phyloP scores from a whole-genome alignment of 1,140 invertebrate genomes.

The Goniozus legneri region DNA sequence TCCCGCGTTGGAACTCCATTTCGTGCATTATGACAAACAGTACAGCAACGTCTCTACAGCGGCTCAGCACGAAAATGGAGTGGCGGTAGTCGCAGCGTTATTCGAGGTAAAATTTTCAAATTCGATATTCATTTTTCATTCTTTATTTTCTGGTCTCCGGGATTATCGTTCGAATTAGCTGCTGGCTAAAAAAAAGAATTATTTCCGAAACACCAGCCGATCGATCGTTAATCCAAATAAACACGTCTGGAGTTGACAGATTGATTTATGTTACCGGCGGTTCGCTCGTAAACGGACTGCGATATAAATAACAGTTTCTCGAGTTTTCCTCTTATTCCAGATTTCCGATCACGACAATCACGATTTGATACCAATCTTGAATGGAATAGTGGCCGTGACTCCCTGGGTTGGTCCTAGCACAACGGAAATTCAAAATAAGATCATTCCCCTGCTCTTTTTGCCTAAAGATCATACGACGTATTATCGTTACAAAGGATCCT shows the following conservation, averaged over 20 bases:
- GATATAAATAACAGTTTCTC: too few species aligned
- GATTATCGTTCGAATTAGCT: too few species aligned
- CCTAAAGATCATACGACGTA: constrained; percentile 56
- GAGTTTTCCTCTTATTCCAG: constrained; percentile 29
- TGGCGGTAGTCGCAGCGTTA: constrained; percentile 68
- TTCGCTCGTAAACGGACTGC: too few species aligned
- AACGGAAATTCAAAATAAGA: constrained; percentile 22
- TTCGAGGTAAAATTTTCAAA: constrained; percentile 58
- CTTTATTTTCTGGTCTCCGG: too few species aligned
- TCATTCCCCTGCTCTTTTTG: constrained; percentile 52
- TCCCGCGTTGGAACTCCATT: constrained; percentile 63
- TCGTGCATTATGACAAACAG: constrained; percentile 66
- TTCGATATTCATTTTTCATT: too few species aligned
- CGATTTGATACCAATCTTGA: constrained; percentile 48
- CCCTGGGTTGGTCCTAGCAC: constrained; percentile 22
- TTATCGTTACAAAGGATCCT: constrained; percentile 69
- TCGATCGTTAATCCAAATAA: too few species aligned
- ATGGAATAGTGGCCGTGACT: constrained; percentile 41
- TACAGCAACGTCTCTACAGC: constrained; percentile 60
- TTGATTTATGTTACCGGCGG: too few species aligned
- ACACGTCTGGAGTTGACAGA: too few species aligned
- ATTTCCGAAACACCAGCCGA: too few species aligned
- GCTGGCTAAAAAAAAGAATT: too few species aligned
- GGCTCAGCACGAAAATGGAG: constrained; percentile 57
- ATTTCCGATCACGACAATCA: constrained; percentile 49